Percentiles rank a stretch among this genome's conserved stretches.
These are phyloP conservation scores for Ophion ventricosus DNA, from an alignment of 2,888 invertebrate genomes.

Conservation along the genomic window DNA sequence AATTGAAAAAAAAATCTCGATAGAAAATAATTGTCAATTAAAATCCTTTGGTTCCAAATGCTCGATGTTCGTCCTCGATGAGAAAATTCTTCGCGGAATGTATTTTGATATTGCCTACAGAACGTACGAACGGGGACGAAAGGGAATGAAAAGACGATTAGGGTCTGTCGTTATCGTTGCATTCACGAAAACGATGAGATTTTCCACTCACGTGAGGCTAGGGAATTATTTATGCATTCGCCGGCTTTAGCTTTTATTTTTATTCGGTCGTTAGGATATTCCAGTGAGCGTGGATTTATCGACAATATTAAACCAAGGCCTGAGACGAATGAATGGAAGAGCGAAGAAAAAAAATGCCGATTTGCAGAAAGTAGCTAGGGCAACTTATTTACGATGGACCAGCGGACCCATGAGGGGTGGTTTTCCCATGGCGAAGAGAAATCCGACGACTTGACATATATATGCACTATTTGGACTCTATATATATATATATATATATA, in stretches of 20 bases:
- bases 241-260: neutral
- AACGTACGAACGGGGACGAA: neutral
- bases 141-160: neutral
- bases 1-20: too few relatives aligned
- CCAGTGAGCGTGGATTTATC: neutral
- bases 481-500: too few relatives aligned
- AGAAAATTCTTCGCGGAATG: neutral
- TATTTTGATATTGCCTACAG: neutral
- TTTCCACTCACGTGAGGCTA: neutral
- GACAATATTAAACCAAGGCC: neutral
- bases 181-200: neutral
- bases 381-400: constrained; percentile 26
- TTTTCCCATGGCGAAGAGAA: constrained; percentile 9
- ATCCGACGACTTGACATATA: constrained; percentile 3
- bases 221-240: neutral
- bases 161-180: neutral
- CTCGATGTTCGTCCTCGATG: neutral
- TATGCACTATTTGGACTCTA: neutral
- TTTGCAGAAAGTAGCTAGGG: constrained; percentile 9
- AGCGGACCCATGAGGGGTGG: neutral
- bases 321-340: neutral
- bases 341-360: constrained; percentile 1
- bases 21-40: too few relatives aligned
- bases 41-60: too few relatives aligned
- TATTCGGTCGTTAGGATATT: neutral